Percentiles rank a stretch among this genome's conserved stretches.
Evolutionary conservation across 1,140 invertebrate species (phyloP).

Genomic region (Hirudo medicinalis): DNA sequence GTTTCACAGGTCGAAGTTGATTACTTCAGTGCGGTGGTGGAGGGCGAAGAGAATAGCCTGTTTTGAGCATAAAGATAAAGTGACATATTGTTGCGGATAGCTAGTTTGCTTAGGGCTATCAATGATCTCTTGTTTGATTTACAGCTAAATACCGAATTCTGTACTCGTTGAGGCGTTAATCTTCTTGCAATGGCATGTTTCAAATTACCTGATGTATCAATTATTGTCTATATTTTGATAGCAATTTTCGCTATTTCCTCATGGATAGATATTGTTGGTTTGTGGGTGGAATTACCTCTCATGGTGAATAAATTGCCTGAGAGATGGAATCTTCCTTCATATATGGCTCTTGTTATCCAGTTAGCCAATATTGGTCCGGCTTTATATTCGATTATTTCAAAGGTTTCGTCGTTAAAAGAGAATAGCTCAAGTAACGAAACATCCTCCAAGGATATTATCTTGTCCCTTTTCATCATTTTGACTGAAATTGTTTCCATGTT

Average conservation of each 20-base stretch:
- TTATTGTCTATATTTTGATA: not conserved
- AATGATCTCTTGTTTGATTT: too few species aligned
- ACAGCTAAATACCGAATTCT: too few species aligned
- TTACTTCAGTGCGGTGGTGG: too few species aligned
- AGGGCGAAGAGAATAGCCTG: too few species aligned
- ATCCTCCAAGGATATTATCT: not conserved
- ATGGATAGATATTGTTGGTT: conserved; percentile 73
- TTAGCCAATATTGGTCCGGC: conserved; percentile 14
- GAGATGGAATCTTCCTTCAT: conserved; percentile 65
- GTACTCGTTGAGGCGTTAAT: too few species aligned
- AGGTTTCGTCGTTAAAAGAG: not conserved
- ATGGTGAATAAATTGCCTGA: conserved; percentile 64
- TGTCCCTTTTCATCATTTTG: conserved; percentile 12
- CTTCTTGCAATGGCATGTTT: too few species aligned
- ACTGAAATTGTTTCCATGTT: conserved; percentile 9
- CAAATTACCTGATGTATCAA: too few species aligned
- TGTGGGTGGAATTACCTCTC: conserved; percentile 70
- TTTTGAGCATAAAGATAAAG: too few species aligned
- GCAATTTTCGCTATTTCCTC: conserved; percentile 60
- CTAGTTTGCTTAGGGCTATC: too few species aligned
- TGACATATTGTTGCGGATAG: too few species aligned
- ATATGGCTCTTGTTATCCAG: conserved; percentile 58
- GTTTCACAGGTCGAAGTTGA: too few species aligned
- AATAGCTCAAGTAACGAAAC: not conserved
- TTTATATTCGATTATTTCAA: conserved; percentile 2